Conservation (phyloP, 1,140 invertebrate genomes). For the Ooceraea biroi region DNA sequence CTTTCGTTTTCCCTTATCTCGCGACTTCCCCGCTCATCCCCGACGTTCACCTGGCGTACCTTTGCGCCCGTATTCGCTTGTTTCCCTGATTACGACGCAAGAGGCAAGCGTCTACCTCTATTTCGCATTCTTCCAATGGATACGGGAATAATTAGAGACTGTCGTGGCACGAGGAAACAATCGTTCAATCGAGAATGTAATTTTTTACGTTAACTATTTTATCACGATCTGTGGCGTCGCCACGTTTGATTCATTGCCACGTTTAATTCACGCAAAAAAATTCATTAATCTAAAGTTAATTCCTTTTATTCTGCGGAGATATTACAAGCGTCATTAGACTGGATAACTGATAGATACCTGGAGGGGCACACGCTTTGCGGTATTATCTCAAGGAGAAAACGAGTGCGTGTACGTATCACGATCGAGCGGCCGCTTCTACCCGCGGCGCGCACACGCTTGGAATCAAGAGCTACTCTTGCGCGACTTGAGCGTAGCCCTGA, state of each 20-base stretch:
- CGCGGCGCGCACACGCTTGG: background rate
- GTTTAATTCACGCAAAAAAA: no score
- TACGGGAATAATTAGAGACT: slow-evolving; percentile 53
- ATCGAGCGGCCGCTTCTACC: slow-evolving; percentile 11
- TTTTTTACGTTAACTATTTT: no score
- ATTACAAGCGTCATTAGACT: background rate
- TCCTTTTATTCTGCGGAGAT: no score
- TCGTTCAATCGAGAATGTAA: no score
- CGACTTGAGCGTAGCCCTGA: slow-evolving; percentile 16
- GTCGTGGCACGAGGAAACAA: background rate
- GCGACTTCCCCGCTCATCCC: background rate
- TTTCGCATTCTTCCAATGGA: slow-evolving; percentile 33
- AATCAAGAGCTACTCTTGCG: slow-evolving; percentile 43
- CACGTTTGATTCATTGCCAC: no score
- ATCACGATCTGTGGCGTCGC: no score
- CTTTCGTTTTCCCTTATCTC: slow-evolving; percentile 74
- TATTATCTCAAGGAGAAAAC: background rate
- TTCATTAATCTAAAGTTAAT: no score
- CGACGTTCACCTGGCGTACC: background rate
- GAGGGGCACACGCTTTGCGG: background rate
- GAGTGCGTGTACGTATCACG: background rate
- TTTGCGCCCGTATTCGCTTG: slow-evolving; percentile 1
- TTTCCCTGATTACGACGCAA: slow-evolving; percentile 60
- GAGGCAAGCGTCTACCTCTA: background rate
- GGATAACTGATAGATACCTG: background rate